phyloP scores from a whole-genome alignment of 2,888 invertebrate genomes.

The Dorcus parallelipipedus region DNA sequence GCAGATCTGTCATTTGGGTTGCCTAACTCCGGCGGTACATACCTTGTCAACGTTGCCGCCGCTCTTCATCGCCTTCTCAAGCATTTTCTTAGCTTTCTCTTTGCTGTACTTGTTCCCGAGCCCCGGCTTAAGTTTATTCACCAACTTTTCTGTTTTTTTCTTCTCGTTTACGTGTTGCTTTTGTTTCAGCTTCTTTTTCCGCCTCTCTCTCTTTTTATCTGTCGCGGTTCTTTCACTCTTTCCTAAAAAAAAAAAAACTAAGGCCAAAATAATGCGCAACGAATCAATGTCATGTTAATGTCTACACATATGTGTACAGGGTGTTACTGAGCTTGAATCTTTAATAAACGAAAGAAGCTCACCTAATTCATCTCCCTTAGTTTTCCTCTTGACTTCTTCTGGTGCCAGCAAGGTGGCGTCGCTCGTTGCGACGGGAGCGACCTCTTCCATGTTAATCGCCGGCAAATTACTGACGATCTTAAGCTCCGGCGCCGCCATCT shows the following conservation, averaged over 20 bases:
- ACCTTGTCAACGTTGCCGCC: conserved; percentile 63
- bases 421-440: conserved; percentile 84
- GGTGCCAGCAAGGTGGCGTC: conserved; percentile 86
- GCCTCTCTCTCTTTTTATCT: conserved; percentile 84
- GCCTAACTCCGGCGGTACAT: conserved; percentile 18
- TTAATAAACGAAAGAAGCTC: conserved; percentile 8
- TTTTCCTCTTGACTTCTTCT: conserved; percentile 74
- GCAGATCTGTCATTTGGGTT: neutral
- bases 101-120: conserved; percentile 55
- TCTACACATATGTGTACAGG: neutral
- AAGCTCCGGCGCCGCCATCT: conserved; percentile 78
- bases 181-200: conserved; percentile 82
- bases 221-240: conserved; percentile 79
- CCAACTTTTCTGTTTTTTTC: conserved; percentile 50
- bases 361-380: conserved; percentile 55
- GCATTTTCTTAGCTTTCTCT: conserved; percentile 58
- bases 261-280: no score
- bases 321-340: neutral
- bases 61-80: conserved; percentile 59
- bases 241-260: conserved; percentile 36
- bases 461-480: conserved; percentile 89
- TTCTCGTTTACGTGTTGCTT: conserved; percentile 53
- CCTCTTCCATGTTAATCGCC: conserved; percentile 91
- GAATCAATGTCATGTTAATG: neutral
- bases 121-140: conserved; percentile 53